Conservation (phyloP, 2,888 invertebrate species). For the Xestoiulus laeticollis region DNA sequence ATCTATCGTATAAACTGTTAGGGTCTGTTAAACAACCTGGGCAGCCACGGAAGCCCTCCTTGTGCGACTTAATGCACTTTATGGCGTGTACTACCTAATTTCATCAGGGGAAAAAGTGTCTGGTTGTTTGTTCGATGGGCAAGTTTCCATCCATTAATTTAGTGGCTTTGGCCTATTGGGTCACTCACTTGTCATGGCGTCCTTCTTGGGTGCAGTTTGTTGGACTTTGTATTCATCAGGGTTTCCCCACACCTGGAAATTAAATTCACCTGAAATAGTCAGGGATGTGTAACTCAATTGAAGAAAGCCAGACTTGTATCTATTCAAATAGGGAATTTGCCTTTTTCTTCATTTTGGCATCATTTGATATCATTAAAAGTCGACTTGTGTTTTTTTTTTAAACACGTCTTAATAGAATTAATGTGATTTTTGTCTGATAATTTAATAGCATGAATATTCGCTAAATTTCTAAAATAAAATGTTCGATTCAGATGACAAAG, state of each 20-base stretch:
- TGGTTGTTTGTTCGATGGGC: neutral
- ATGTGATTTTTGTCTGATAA: no score
- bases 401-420: no score
- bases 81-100: neutral
- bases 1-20: neutral
- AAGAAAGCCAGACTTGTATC: no score
- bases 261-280: no score
- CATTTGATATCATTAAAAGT: no score
- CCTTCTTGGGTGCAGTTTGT: neutral
- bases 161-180: neutral
- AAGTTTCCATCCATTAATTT: neutral
- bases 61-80: slow-evolving; percentile 13
- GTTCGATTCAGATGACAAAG: no score
- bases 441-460: no score
- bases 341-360: no score
- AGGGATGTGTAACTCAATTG: no score
- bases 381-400: no score
- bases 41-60: neutral
- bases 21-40: neutral
- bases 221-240: neutral
- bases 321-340: neutral
- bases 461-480: no score
- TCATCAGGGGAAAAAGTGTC: neutral
- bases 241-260: no score
- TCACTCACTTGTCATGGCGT: neutral